Evolutionary conservation across 2,888 invertebrate genomes (phyloP).

Genomic region (Tipula confusa): DNA sequence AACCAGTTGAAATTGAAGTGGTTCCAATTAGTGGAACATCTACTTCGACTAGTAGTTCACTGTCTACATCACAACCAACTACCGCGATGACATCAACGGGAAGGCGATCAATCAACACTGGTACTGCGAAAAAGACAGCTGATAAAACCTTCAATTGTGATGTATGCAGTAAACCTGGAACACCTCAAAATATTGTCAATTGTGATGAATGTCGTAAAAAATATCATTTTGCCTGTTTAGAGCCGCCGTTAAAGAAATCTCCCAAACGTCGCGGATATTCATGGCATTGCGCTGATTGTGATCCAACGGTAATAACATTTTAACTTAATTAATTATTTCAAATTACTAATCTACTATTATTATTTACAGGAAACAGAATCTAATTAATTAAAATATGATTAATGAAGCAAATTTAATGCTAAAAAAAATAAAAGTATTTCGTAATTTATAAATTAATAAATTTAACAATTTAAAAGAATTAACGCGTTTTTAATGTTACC

Average conservation of each 20-base stretch:
- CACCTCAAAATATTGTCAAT: constrained; percentile 49
- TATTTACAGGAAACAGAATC: constrained; percentile 28
- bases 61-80: not conserved
- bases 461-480: not conserved
- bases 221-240: constrained; percentile 89
- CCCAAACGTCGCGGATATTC: constrained; percentile 91
- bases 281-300: constrained; percentile 95
- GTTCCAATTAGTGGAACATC: not conserved
- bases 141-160: constrained; percentile 37
- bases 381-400: constrained; percentile 6
- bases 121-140: not conserved
- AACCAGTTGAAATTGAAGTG: not conserved
- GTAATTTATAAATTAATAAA: not conserved
- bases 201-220: constrained; percentile 88
- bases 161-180: constrained; percentile 43
- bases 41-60: not conserved
- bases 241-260: constrained; percentile 89
- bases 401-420: not conserved
- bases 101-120: not conserved
- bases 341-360: not conserved
- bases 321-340: not conserved
- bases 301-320: constrained; percentile 69
- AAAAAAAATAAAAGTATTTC: not conserved
- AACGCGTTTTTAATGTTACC: not conserved
- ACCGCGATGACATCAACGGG: not conserved